These are phyloP conservation scores for Xenentodon cancila DNA, from an alignment of 2,797 vertebrate species.

Conservation along the genomic window DNA sequence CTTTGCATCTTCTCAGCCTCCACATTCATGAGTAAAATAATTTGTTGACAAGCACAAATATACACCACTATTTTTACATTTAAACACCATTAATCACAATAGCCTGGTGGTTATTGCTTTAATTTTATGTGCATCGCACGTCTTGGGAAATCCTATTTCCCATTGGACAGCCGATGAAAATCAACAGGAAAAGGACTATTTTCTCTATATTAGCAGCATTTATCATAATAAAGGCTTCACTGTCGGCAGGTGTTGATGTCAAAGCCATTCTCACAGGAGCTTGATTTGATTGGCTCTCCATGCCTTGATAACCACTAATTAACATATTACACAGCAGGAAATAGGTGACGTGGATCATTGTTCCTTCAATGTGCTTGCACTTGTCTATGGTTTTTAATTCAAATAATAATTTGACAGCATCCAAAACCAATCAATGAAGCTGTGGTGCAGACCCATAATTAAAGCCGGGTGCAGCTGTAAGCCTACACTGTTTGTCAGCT, in stretches of 20 bases:
- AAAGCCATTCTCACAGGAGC: conserved; percentile 50
- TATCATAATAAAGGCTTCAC: conserved; percentile 68
- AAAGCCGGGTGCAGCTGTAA: conserved; percentile 48
- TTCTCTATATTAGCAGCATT: conserved; percentile 69
- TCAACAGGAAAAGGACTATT: conserved; percentile 55
- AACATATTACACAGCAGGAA: conserved; percentile 56
- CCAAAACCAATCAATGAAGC: conserved; percentile 39
- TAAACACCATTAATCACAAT: conserved; percentile 13
- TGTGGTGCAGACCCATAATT: conserved; percentile 54
- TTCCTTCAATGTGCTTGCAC: conserved; percentile 28
- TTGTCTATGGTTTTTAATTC: conserved; percentile 53
- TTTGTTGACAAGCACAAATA: conserved; percentile 1
- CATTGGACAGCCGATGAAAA: conserved; percentile 45
- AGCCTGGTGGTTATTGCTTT: conserved; percentile 18
- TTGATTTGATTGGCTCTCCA: conserved; percentile 56
- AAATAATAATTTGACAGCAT: conserved; percentile 53
- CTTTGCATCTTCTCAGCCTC: conserved; percentile 3
- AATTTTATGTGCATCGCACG: conserved; percentile 29
- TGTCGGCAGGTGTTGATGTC: conserved; percentile 59
- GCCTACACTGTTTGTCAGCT: conserved; percentile 29
- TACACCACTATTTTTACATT: conserved; percentile 1
- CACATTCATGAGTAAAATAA: conserved; percentile 1
- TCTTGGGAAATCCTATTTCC: conserved; percentile 50
- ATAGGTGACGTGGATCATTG: conserved; percentile 16
- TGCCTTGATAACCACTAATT: conserved; percentile 63